Evolutionary conservation across 2,888 invertebrate species (phyloP), one percentile per base, ranked within the genome.

Genomic region (Cephus pygmeus): DNA sequence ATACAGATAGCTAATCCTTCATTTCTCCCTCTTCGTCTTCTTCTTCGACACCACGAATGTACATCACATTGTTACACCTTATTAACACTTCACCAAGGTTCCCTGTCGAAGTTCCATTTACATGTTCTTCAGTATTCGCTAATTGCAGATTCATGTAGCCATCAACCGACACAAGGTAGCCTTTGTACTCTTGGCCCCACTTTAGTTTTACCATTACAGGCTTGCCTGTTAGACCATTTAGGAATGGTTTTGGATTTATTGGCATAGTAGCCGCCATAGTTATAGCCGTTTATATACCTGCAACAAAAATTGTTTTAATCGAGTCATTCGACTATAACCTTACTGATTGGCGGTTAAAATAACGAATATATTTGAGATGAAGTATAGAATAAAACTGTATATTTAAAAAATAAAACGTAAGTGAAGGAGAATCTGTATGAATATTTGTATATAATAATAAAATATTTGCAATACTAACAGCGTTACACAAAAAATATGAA

Each of bases 131-230:
- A 12, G 99, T 97, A 91, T 99, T 99, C 1, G 99, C 99, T 80
- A 99, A 92, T 92, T 99, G 98, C 84, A 99, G 92, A 91, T 99
- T 99, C 99, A 99, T 99, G 90, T 99, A 99, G 11, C 98, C 98
- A 92, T 99, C 99, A 1, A 98, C 98, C 4, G 99, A 99, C 0
- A 99, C 99, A 68, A 99, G 93, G 86, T 98, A 97, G 23, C 99
- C 99, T 94, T 98, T 98, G 92, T 99, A 99, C 92, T 99, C 99
- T 92, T 99, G 99, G 40, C 99, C 99, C 99, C 99, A 99, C 91
- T 99, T 99, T 81, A 99, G 93, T 92, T 99, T 99, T 3, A 99
- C 98, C 92, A 99, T 95, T 69, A 99, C 98, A 71, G 98, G 96
- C 93, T 99, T 99, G 30, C 99, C 99, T 1, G 99, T 99, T 75